phyloP scores from a whole-genome alignment of 2,888 invertebrate genomes.

The Cantharis nigra region DNA sequence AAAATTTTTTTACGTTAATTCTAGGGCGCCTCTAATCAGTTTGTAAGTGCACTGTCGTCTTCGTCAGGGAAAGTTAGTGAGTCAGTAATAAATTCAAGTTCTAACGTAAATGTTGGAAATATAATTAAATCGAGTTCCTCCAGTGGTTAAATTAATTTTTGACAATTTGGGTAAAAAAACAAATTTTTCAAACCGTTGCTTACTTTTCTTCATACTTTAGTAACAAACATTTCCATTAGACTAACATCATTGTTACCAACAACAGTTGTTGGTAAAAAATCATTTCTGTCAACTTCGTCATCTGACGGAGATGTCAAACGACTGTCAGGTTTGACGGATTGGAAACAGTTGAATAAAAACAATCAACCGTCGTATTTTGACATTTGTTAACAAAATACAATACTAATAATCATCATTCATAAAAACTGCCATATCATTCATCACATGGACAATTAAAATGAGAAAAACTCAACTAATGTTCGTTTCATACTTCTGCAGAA shows the following conservation, averaged over 20 bases:
- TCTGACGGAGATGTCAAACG: neutral
- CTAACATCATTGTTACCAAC: neutral
- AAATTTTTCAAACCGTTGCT: neutral
- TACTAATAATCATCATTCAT: neutral
- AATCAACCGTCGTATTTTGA: neutral
- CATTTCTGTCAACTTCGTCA: neutral
- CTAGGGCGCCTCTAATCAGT: constrained; percentile 45
- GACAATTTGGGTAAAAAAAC: neutral
- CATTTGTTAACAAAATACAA: neutral
- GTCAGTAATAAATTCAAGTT: constrained; percentile 30
- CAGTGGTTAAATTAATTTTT: constrained; percentile 26
- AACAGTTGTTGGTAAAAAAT: neutral
- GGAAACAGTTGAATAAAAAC: neutral
- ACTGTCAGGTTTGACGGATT: neutral
- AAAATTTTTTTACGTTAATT: constrained; percentile 28
- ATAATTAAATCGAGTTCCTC: constrained; percentile 25
- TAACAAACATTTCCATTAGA: neutral
- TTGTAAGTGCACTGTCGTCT: constrained; percentile 40
- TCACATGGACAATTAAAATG: neutral
- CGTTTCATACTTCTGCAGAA: neutral
- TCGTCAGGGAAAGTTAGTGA: constrained; percentile 38
- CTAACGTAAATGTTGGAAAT: constrained; percentile 5
- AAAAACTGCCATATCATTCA: neutral
- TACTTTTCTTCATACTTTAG: neutral
- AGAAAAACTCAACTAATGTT: neutral